Conservation (phyloP, 2,888 invertebrate genomes). For the Antheraea yamamai region DNA sequence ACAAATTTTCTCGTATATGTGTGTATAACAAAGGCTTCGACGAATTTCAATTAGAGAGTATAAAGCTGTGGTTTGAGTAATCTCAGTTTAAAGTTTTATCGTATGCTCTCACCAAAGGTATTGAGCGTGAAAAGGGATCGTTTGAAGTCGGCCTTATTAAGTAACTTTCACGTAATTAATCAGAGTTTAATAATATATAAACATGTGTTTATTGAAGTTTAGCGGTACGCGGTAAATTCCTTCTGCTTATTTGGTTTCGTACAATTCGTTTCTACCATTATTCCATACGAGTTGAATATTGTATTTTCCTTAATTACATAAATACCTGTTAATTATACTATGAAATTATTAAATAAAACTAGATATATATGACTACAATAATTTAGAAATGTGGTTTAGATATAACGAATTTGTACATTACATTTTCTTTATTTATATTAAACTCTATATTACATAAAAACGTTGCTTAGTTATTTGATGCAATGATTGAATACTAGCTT, state of each 20-base stretch:
- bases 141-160: constrained; percentile 56
- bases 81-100: constrained; percentile 60
- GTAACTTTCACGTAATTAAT: constrained; percentile 24
- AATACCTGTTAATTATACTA: background rate
- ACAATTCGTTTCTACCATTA: background rate
- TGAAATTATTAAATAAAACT: background rate
- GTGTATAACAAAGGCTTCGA: constrained; percentile 57
- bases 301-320: background rate
- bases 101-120: constrained; percentile 39
- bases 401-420: no score
- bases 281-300: background rate
- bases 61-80: constrained; percentile 44
- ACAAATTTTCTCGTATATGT: constrained; percentile 47
- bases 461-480: no score
- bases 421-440: no score
- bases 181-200: constrained; percentile 4
- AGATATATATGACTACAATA: background rate
- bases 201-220: constrained; percentile 4
- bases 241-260: background rate
- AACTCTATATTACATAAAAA: no score
- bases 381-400: background rate
- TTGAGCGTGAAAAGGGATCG: constrained; percentile 46
- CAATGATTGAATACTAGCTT: no score
- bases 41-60: constrained; percentile 56
- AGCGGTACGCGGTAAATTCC: background rate